Percentiles rank a stretch among this genome's conserved stretches.
Evolutionary conservation across 2,888 invertebrate species (phyloP).

Genomic region (Tridacna gigas): DNA sequence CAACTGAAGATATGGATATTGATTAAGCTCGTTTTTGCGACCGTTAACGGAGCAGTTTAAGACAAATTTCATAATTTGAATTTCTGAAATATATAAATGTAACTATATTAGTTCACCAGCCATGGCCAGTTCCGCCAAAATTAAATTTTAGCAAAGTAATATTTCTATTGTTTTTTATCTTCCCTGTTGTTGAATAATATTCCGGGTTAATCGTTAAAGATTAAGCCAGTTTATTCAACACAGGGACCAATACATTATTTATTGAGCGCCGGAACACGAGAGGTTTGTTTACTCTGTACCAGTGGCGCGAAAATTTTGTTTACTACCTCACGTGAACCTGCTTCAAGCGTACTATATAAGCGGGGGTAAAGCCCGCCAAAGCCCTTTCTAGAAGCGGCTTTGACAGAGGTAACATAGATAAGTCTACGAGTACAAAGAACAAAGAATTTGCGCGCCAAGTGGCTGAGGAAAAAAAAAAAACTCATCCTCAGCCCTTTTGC

Average conservation of each 20-base stretch:
- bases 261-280: background rate
- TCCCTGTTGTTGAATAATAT: too few species aligned
- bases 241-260: background rate
- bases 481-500: background rate
- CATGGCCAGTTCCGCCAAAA: conserved; percentile 14
- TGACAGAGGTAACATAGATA: conserved; percentile 1
- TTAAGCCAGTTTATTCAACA: background rate
- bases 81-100: background rate
- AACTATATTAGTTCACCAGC: background rate
- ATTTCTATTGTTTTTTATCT: background rate
- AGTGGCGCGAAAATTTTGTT: too few species aligned
- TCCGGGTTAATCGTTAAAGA: too few species aligned
- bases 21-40: conserved; percentile 1
- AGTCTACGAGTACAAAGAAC: background rate
- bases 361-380: background rate
- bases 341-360: background rate
- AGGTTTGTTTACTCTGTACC: too few species aligned
- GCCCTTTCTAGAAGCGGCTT: background rate
- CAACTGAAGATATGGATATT: background rate
- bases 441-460: background rate
- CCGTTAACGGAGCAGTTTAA: background rate
- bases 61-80: background rate
- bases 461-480: too few species aligned
- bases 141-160: background rate
- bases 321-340: background rate